Conservation (phyloP, 2,888 invertebrate genomes). For the Drosophila fulvimacula region DNA sequence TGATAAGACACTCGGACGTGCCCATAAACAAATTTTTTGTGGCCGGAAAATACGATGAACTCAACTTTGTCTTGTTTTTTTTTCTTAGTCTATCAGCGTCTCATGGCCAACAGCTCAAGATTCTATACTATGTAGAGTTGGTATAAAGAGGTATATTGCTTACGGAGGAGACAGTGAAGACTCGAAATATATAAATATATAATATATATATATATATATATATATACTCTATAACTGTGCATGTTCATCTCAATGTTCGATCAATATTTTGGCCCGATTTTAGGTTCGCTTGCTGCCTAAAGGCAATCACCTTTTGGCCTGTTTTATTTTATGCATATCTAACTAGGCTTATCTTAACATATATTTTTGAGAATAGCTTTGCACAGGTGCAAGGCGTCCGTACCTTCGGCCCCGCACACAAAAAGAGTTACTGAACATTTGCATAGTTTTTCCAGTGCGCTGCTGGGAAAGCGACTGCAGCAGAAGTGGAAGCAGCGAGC, state of each 20-base stretch:
- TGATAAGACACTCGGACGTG: conserved; percentile 68
- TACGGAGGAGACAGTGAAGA: not conserved
- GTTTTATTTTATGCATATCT: not conserved
- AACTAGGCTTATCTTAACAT: conserved; percentile 32
- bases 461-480: conserved; percentile 28
- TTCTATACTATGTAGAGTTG: not conserved
- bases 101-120: conserved; percentile 42
- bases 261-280: not conserved
- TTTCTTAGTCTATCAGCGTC: conserved; percentile 32
- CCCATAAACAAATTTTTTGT: conserved; percentile 34
- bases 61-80: conserved; percentile 12
- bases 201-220: no score
- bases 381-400: not conserved
- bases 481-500: conserved; percentile 1
- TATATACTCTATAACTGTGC: not conserved
- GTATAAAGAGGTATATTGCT: not conserved
- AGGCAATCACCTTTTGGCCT: conserved; percentile 4
- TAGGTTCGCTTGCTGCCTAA: not conserved
- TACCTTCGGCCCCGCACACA: not conserved
- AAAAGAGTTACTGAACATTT: conserved; percentile 29
- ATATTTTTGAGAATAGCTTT: conserved; percentile 25
- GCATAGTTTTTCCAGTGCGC: conserved; percentile 40
- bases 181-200: not conserved
- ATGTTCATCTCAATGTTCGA: not conserved
- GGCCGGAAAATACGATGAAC: conserved; percentile 23